Base-by-base conservation (phyloP, 2,888 invertebrate species). In the Aphodius sticticus region DNA sequence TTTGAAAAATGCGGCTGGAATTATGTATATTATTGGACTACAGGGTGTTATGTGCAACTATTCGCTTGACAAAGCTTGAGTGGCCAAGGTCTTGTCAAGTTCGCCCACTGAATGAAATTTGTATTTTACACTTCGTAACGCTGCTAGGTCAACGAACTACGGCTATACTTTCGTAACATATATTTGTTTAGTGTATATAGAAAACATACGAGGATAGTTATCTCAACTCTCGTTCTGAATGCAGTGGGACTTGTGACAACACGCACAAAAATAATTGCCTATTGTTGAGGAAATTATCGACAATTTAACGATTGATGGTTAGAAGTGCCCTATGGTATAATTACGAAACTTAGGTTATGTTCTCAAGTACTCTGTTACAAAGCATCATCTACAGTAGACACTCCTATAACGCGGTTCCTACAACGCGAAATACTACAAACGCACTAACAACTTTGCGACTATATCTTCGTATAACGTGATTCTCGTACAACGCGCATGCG, bases 171-270 rank as follows among this genome's bases (percentile, higher is more conserved):
- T 81, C 81, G 81, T 81, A 81, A 81, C 81, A 81, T 81, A 78
- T 80, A 81, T 81, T 81, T 81, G 81, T 81, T 81, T 81, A 77
- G 81, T 79, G 53, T 12, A 79, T 78, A 80, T 77, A 81, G 81
- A 81, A 80, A 81, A 81, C 81, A 81, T 78, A 78, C 81, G 74
- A 77, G 78, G 79, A 69, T 72, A 77, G 72, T 79, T 79, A 79
- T 79, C 79, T 76, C 70, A 74, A 36, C 77, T 77, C 36, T 77
- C 53, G 12, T 7, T 26, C 1, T 53, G 7, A 12, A 53, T 53
- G 53, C 53, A 53, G 7, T 9, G 53, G 53, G 12, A 1, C 53
- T 53, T 53, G 53, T 53, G 12, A 12, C 53, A 53, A 53, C 53
- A 53, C 53, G 12, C 53, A 53, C 53, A 5, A 53, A 53, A 53